A percentile compares a stretch with the other conserved stretches of the same genome.
Evolutionary conservation across 2,797 vertebrate genomes (phyloP).

Genomic region (Rhinophrynus dorsalis): DNA sequence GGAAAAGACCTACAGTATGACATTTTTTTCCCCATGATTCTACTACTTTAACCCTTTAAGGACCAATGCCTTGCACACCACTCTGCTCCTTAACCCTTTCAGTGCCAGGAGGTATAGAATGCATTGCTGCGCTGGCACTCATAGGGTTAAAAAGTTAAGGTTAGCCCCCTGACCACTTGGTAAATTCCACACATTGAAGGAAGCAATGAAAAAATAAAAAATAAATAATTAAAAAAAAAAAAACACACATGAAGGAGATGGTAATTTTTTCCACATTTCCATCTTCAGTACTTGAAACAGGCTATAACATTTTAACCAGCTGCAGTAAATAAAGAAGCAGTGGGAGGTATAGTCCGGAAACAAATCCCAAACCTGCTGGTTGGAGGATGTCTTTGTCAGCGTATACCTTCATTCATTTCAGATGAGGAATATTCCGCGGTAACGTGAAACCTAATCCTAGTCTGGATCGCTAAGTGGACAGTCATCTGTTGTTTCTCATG

Average conservation of each 20-base stretch:
- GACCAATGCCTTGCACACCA: too few relatives aligned
- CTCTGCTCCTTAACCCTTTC: too few relatives aligned
- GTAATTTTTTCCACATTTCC: conserved; percentile 85
- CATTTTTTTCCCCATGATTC: too few relatives aligned
- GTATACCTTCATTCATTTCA: conserved; percentile 51
- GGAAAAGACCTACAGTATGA: too few relatives aligned
- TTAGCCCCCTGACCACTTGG: conserved; percentile 70
- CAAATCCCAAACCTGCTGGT: conserved; percentile 39
- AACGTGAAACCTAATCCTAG: conserved; percentile 36
- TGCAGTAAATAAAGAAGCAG: conserved; percentile 75
- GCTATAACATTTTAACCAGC: conserved; percentile 73
- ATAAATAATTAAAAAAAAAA: conserved; percentile 31
- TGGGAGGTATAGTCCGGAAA: conserved; percentile 67
- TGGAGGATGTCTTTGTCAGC: conserved; percentile 46
- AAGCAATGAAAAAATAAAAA: conserved; percentile 53
- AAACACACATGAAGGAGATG: conserved; percentile 68
- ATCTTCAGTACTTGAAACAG: conserved; percentile 76
- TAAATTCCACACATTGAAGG: conserved; percentile 69
- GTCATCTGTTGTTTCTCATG: background rate
- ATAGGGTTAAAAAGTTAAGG: too few relatives aligned
- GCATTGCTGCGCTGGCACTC: too few relatives aligned
- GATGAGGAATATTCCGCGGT: background rate
- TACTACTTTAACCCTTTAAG: too few relatives aligned
- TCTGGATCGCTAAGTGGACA: background rate
- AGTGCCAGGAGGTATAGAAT: too few relatives aligned